Evolutionary conservation across 2,797 vertebrate species (phyloP).

Genomic region (Tamandua tetradactyla): DNA sequence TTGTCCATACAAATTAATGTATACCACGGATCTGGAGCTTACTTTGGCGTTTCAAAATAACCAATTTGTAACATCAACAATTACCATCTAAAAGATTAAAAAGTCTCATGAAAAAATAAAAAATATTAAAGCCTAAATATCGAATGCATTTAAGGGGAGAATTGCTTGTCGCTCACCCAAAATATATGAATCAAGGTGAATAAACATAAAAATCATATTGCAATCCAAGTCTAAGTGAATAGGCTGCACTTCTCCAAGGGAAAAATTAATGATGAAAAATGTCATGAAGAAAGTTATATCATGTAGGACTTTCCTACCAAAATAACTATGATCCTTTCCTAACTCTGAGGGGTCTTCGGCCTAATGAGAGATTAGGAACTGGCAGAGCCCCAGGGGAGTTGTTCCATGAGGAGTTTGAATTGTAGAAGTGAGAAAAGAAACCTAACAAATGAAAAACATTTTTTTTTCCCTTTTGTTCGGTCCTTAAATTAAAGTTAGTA

Average conservation of each 20-base stretch:
- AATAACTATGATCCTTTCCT: not conserved
- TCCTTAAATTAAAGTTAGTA: not conserved
- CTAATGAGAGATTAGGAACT: not conserved
- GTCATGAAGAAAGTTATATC: not conserved
- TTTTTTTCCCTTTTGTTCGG: not conserved
- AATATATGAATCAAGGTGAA: not conserved
- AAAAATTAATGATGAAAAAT: not conserved
- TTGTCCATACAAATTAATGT: not conserved
- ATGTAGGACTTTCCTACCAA: not conserved
- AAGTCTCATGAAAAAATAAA: conserved; percentile 2
- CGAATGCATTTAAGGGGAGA: not conserved
- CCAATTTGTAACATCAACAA: not conserved
- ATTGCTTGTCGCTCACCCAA: not conserved
- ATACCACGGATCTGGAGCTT: not conserved
- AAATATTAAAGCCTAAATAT: not conserved
- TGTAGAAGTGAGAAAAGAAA: not conserved
- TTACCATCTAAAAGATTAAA: conserved; percentile 7
- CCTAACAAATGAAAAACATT: not conserved
- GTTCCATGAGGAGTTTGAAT: not conserved
- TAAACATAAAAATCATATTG: not conserved
- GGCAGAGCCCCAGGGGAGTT: not conserved
- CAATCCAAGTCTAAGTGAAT: not conserved
- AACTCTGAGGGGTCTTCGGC: not conserved
- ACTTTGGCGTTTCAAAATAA: conserved; percentile 23
- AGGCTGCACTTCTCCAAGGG: not conserved